phyloP scores from a whole-genome alignment of 2,888 invertebrate genomes.

The Ornithoptera priamus region DNA sequence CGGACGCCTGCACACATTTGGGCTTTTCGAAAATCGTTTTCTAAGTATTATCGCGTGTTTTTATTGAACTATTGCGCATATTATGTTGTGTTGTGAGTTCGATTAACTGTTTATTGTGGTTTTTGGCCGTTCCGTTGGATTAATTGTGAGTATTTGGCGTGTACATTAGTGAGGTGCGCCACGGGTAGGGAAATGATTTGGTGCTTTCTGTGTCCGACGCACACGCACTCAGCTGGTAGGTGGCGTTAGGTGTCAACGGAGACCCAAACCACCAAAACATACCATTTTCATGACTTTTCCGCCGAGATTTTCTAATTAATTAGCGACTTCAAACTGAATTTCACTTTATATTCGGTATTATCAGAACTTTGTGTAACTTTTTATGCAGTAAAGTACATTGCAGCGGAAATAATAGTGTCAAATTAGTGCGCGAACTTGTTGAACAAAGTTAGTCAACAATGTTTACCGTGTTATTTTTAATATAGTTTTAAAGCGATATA shows the following conservation, averaged over 20 bases:
- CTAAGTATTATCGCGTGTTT: slow-evolving; percentile 78
- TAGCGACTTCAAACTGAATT: slow-evolving; percentile 50
- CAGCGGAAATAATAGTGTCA: slow-evolving; percentile 43
- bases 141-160: slow-evolving; percentile 77
- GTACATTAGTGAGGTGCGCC: slow-evolving; percentile 79
- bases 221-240: slow-evolving; percentile 79
- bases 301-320: slow-evolving; percentile 67
- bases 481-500: slow-evolving; percentile 53
- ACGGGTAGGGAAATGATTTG: slow-evolving; percentile 81
- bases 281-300: slow-evolving; percentile 79
- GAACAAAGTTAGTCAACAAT: slow-evolving; percentile 58
- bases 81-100: slow-evolving; percentile 77
- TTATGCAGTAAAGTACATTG: slow-evolving; percentile 33
- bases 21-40: slow-evolving; percentile 81
- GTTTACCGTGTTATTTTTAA: slow-evolving; percentile 61
- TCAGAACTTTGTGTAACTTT: slow-evolving; percentile 31
- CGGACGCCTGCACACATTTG: slow-evolving; percentile 79
- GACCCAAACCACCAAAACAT: slow-evolving; percentile 68
- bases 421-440: slow-evolving; percentile 68
- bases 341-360: slow-evolving; percentile 36
- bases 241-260: slow-evolving; percentile 74
- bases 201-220: slow-evolving; percentile 79
- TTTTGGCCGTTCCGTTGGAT: slow-evolving; percentile 73
- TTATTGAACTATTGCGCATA: slow-evolving; percentile 80
- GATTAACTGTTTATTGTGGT: slow-evolving; percentile 74